phyloP scores from a whole-genome alignment of 2,113 vertebrate species.

The Barbus barbus region DNA sequence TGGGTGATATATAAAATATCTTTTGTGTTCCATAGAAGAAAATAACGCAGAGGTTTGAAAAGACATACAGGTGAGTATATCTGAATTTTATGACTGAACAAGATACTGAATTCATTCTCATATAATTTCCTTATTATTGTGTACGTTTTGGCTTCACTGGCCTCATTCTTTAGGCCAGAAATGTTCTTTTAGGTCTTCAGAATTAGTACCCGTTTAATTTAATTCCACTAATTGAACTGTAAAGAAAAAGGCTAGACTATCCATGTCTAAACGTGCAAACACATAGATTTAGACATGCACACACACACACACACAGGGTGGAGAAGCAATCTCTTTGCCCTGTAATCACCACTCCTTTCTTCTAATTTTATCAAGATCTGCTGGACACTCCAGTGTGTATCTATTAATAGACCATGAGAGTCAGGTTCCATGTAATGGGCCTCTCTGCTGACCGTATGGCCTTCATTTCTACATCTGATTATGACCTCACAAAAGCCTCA shows the following conservation, averaged over 20 bases:
- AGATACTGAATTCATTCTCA: background rate
- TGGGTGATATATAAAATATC: too few relatives aligned
- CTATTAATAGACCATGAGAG: conserved; percentile 70
- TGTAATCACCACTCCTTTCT: conserved; percentile 54
- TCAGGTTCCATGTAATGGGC: conserved; percentile 59
- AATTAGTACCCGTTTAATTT: too few relatives aligned
- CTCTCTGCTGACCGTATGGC: conserved; percentile 14
- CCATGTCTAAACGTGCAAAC: background rate
- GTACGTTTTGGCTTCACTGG: background rate
- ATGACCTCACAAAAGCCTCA: background rate
- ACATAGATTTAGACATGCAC: background rate
- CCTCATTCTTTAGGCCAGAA: background rate
- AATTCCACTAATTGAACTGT: background rate
- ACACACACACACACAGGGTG: background rate
- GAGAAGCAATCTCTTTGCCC: conserved; percentile 46
- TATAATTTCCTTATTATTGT: background rate
- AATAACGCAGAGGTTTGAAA: background rate
- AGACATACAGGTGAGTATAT: background rate
- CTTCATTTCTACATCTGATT: conserved; percentile 28
- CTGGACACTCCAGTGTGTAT: conserved; percentile 54
- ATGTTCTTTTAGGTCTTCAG: too few relatives aligned
- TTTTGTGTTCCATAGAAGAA: background rate
- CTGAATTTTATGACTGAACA: background rate
- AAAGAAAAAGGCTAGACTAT: background rate
- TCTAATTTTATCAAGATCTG: conserved; percentile 52